A percentile compares a stretch with the other conserved stretches of the same genome.
phyloP scores from a whole-genome alignment of 2,888 invertebrate genomes.

The Isoperla grammatica region DNA sequence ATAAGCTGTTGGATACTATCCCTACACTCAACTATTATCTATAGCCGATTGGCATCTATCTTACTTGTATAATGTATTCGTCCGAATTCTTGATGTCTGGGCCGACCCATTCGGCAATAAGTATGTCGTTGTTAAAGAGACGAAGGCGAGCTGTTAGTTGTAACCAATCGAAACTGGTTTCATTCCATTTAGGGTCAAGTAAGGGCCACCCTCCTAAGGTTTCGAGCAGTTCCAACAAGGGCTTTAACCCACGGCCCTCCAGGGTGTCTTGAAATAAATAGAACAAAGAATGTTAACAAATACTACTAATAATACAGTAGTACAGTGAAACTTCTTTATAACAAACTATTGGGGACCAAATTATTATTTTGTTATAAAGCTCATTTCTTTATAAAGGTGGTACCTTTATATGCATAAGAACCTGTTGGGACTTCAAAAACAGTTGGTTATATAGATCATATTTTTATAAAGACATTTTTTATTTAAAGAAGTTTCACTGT shows the following conservation, averaged over 20 bases:
- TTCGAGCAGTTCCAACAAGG: slow-evolving; percentile 61
- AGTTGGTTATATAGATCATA: background rate
- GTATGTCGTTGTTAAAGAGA: slow-evolving; percentile 77
- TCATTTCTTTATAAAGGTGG: too few relatives aligned
- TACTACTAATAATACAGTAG: too few relatives aligned
- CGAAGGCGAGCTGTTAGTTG: slow-evolving; percentile 66
- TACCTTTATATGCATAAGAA: too few relatives aligned
- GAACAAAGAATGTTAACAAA: background rate
- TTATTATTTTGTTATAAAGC: too few relatives aligned
- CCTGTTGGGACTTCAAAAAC: too few relatives aligned
- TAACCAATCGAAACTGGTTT: slow-evolving; percentile 62
- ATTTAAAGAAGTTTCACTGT: background rate
- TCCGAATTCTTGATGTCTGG: slow-evolving; percentile 92
- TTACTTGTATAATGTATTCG: slow-evolving; percentile 74
- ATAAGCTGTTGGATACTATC: too few relatives aligned
- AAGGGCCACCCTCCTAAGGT: slow-evolving; percentile 89
- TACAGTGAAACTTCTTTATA: too few relatives aligned
- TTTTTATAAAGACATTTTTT: background rate
- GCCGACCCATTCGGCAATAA: slow-evolving; percentile 84
- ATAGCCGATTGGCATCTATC: too few relatives aligned
- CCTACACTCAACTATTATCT: background rate
- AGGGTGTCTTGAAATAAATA: slow-evolving; percentile 51
- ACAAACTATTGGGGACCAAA: too few relatives aligned
- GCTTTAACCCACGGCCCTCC: slow-evolving; percentile 62
- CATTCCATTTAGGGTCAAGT: slow-evolving; percentile 58